Conservation (phyloP, 2,113 vertebrate genomes). For the Anseranas semipalmata region DNA sequence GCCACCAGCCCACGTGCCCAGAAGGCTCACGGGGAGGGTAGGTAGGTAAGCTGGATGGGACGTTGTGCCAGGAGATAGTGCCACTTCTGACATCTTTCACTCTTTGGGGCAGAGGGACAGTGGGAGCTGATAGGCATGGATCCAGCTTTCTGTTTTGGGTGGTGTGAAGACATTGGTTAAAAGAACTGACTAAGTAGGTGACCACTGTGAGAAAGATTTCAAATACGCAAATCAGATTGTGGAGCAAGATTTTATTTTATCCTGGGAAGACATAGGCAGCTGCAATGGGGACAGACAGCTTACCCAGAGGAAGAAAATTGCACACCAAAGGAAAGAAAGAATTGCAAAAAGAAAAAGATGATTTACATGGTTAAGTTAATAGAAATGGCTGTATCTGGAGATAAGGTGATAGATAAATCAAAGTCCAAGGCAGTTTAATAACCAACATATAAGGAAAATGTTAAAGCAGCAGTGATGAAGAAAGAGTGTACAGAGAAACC, state of each 20-base stretch:
- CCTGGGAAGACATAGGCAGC: background rate
- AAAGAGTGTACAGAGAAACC: background rate
- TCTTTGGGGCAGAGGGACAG: background rate
- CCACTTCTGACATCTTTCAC: background rate
- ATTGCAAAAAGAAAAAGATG: background rate
- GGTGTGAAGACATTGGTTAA: background rate
- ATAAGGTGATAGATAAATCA: background rate
- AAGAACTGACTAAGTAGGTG: background rate
- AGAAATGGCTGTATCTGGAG: background rate
- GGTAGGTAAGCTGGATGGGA: background rate
- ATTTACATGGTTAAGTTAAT: background rate
- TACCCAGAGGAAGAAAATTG: background rate
- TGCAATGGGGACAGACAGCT: background rate
- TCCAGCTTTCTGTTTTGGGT: background rate
- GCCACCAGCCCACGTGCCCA: fast-evolving
- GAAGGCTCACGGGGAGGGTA: background rate
- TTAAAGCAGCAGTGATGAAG: background rate
- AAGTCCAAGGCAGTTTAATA: background rate
- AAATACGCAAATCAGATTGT: background rate
- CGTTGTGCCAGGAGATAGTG: background rate
- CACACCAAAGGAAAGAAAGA: background rate
- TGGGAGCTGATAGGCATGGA: background rate
- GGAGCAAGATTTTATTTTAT: background rate
- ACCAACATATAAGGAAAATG: background rate
- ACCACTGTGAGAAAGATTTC: background rate